A percentile compares a stretch with the other conserved stretches of the same genome.
These are phyloP conservation scores for Martes martes DNA, from an alignment of 2,113 vertebrate species.

Conservation along the genomic window DNA sequence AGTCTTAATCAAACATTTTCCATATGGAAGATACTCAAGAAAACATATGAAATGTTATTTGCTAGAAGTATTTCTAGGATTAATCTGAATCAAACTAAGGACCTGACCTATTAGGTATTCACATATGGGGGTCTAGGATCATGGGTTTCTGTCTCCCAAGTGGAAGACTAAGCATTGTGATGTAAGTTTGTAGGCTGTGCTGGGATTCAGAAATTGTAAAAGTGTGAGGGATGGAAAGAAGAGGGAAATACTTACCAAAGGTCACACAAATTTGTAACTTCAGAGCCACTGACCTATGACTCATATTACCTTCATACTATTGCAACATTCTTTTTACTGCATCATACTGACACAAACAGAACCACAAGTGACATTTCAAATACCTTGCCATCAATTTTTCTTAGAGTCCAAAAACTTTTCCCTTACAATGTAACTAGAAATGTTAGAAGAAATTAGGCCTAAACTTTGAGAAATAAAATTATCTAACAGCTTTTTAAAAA, in stretches of 20 bases:
- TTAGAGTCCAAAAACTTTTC: slow-evolving; percentile 4
- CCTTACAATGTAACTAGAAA: not conserved
- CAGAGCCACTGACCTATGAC: slow-evolving; percentile 24
- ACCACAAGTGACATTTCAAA: slow-evolving; percentile 37
- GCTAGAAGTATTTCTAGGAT: not conserved
- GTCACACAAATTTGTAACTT: not conserved
- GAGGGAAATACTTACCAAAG: not conserved
- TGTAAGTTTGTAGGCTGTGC: not conserved
- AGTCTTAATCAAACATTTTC: slow-evolving; percentile 10
- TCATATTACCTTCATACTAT: not conserved
- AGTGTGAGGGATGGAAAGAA: not conserved
- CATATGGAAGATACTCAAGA: not conserved
- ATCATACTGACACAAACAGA: slow-evolving; percentile 27
- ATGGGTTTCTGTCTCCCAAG: not conserved
- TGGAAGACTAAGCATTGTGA: not conserved
- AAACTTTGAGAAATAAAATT: slow-evolving; percentile 28
- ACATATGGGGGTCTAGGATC: not conserved
- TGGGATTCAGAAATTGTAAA: not conserved
- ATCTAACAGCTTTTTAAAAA: not conserved
- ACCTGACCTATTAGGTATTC: not conserved
- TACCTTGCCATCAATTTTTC: slow-evolving; percentile 11
- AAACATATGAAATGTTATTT: slow-evolving; percentile 13
- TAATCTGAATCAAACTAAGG: not conserved
- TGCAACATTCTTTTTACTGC: not conserved
- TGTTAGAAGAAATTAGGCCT: not conserved